A percentile compares a stretch with the other conserved stretches of the same genome.
These are phyloP conservation scores for Adelphocoris suturalis DNA, from an alignment of 2,888 invertebrate species.

Conservation along the genomic window DNA sequence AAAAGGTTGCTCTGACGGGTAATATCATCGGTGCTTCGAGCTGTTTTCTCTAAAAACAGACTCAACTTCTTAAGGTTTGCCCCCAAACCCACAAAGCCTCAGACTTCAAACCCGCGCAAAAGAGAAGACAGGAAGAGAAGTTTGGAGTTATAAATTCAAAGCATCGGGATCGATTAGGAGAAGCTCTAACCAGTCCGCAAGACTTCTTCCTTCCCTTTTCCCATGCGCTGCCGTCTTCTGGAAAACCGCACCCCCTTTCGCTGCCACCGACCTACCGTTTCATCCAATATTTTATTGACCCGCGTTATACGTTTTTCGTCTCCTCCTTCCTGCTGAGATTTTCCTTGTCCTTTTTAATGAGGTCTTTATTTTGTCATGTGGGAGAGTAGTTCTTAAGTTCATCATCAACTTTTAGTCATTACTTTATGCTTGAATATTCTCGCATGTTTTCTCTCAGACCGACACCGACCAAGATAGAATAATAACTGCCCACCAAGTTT, in stretches of 20 bases:
- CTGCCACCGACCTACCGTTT: background rate
- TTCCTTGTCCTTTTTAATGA: background rate
- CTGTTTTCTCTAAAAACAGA: no score
- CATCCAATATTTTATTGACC: constrained; percentile 37
- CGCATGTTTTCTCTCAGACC: no score
- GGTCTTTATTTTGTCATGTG: no score
- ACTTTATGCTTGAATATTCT: no score
- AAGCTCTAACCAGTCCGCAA: constrained; percentile 24
- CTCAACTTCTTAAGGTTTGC: no score
- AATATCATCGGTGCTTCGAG: no score
- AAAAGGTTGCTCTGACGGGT: no score
- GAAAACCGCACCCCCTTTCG: constrained; percentile 31
- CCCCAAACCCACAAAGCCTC: background rate
- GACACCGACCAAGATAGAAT: no score
- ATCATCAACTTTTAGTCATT: no score
- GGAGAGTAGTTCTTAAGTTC: no score
- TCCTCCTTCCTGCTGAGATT: background rate
- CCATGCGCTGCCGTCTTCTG: constrained; percentile 24
- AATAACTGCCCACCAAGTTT: no score
- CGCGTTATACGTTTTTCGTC: constrained; percentile 12
- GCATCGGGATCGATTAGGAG: constrained; percentile 18
- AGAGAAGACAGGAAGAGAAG: constrained; percentile 14
- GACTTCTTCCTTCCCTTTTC: background rate
- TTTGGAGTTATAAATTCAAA: constrained; percentile 29
- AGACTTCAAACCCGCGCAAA: background rate